Percentiles rank a stretch among this genome's conserved stretches.
Evolutionary conservation across 2,113 vertebrate species (phyloP).

Genomic region (Embiotoca jacksoni): DNA sequence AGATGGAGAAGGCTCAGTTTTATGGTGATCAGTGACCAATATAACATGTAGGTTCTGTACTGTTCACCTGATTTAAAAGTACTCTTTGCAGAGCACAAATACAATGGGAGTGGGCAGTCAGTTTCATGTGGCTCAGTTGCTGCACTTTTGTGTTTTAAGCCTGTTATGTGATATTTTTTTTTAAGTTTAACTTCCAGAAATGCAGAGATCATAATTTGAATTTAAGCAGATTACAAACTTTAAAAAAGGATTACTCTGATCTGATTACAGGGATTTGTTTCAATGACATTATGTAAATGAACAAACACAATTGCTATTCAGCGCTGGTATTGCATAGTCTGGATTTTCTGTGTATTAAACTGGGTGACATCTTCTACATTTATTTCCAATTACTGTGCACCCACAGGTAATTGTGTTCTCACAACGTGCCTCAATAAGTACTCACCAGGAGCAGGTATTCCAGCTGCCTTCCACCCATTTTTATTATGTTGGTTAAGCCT

Average conservation of each 20-base stretch:
- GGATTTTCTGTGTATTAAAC: conserved; percentile 10
- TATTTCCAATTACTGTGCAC: conserved; percentile 45
- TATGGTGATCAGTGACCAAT: too few relatives aligned
- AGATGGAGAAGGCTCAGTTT: too few relatives aligned
- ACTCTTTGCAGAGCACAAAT: not conserved
- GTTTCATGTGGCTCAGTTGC: too few relatives aligned
- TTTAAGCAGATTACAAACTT: not conserved
- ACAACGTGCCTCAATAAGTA: conserved; percentile 50
- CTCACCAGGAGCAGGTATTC: conserved; percentile 3
- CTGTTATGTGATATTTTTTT: too few relatives aligned
- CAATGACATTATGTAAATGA: conserved; percentile 31
- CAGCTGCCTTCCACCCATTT: conserved; percentile 37
- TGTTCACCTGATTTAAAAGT: not conserved
- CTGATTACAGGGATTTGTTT: not conserved
- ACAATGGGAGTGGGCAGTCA: not conserved
- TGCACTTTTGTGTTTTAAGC: too few relatives aligned
- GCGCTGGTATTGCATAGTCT: not conserved
- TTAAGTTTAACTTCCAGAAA: too few relatives aligned
- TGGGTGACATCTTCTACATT: not conserved
- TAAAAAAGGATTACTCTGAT: not conserved
- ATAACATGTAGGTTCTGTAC: not conserved
- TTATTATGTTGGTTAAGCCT: conserved; percentile 32
- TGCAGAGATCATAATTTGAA: not conserved
- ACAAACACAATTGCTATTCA: not conserved
- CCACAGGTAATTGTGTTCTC: conserved; percentile 39